Evolutionary conservation across 2,888 invertebrate genomes (phyloP).

Genomic region (Malthinus flaveolus): DNA sequence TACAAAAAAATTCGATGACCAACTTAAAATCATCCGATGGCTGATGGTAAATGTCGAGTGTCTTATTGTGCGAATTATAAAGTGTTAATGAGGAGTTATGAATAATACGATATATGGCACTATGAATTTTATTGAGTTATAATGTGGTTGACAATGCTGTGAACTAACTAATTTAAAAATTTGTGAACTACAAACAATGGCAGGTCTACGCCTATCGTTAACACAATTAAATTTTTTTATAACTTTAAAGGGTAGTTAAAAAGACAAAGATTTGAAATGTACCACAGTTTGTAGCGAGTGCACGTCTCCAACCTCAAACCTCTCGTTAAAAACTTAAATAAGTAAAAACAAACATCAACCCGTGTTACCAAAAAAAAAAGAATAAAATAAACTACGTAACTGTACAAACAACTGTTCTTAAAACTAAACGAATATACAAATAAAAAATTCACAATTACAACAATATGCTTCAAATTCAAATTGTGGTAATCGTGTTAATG

Average conservation of each 20-base stretch:
- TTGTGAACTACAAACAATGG: constrained; percentile 47
- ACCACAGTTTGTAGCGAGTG: constrained; percentile 37
- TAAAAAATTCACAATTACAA: background rate
- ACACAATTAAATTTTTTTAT: constrained; percentile 9
- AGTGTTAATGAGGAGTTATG: constrained; percentile 26
- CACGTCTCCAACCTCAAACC: constrained; percentile 25
- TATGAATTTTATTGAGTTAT: constrained; percentile 56
- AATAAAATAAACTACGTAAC: constrained; percentile 37
- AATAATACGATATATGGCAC: constrained; percentile 53
- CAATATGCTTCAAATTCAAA: background rate
- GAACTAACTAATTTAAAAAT: constrained; percentile 45
- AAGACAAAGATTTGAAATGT: constrained; percentile 20
- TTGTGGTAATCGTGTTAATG: background rate
- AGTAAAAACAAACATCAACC: constrained; percentile 34
- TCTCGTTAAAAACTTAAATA: constrained; percentile 20
- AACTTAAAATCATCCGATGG: constrained; percentile 17
- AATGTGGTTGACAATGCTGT: constrained; percentile 55
- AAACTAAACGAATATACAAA: constrained; percentile 1
- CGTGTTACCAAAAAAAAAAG: constrained; percentile 35
- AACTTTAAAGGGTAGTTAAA: constrained; percentile 12
- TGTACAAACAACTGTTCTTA: constrained; percentile 35
- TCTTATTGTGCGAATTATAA: constrained; percentile 4
- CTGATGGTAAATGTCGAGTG: constrained; percentile 22
- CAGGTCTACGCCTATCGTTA: constrained; percentile 19
- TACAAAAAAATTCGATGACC: constrained; percentile 10